Evolutionary conservation across 2,113 vertebrate species (phyloP).

Genomic region (Egretta garzetta): DNA sequence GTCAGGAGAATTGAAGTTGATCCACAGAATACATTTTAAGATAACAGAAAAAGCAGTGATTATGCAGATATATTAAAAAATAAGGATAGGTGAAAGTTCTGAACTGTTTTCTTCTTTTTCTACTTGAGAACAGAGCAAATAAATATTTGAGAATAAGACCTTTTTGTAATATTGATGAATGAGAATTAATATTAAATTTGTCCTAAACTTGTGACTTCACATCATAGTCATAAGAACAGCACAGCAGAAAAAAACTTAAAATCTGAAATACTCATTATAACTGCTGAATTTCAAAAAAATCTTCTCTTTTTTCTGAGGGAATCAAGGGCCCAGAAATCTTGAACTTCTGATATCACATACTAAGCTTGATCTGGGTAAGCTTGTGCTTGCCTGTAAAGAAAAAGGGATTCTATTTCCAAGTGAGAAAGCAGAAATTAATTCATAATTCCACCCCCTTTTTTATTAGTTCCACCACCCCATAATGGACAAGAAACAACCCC

Average conservation of each 20-base stretch:
- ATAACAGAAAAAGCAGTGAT: not conserved
- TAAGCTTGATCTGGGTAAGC: not conserved
- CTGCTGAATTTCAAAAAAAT: not conserved
- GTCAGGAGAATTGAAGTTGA: not conserved
- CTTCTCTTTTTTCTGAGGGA: not conserved
- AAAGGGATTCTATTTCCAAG: not conserved
- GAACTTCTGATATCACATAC: not conserved
- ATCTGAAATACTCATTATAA: not conserved
- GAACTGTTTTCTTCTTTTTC: not conserved
- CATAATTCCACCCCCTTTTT: not conserved
- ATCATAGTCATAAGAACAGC: not conserved
- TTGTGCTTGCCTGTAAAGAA: not conserved
- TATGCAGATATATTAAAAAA: not conserved
- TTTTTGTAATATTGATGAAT: not conserved
- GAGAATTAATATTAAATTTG: not conserved
- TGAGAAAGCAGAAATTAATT: not conserved
- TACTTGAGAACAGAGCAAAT: not conserved
- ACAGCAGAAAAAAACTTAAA: not conserved
- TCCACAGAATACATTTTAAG: not conserved
- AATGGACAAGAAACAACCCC: not conserved
- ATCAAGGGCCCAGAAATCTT: not conserved
- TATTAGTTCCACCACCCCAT: not conserved
- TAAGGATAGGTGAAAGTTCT: not conserved
- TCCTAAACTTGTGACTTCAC: not conserved
- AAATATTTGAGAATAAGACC: not conserved